Evolutionary conservation across 2,113 vertebrate genomes (phyloP).

Genomic region (Leptodactylus fuscus): DNA sequence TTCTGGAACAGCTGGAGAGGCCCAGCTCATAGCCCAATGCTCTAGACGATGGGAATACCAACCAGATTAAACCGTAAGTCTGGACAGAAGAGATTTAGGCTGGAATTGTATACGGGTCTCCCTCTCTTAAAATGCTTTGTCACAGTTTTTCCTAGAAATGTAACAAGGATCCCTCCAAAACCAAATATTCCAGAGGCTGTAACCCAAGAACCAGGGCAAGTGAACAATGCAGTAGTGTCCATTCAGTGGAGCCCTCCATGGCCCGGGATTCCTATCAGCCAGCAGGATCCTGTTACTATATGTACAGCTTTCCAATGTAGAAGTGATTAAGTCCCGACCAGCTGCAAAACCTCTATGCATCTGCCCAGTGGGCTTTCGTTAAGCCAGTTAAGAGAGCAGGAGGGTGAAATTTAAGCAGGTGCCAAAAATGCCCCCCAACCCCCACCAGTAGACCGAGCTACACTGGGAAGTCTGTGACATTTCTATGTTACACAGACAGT

Average conservation of each 20-base stretch:
- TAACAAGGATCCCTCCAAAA: constrained; percentile 14
- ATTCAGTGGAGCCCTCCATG: not conserved
- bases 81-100: not conserved
- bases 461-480: constrained; percentile 11
- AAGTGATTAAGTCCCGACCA: constrained; percentile 40
- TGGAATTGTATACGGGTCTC: constrained; percentile 6
- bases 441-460: not conserved
- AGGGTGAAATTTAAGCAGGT: constrained; percentile 50
- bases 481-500: not conserved
- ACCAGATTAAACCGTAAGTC: not conserved
- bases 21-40: not conserved
- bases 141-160: constrained; percentile 27
- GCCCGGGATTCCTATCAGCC: constrained; percentile 3
- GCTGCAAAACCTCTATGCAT: constrained; percentile 33
- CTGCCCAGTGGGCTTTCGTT: constrained; percentile 14
- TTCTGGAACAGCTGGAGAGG: not conserved
- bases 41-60: constrained; percentile 10
- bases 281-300: constrained; percentile 29
- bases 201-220: not conserved
- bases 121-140: constrained; percentile 26
- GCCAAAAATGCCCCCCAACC: not conserved
- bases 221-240: constrained; percentile 15
- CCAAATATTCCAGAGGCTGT: constrained; percentile 2
- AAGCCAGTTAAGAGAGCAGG: constrained; percentile 30
- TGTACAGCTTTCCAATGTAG: constrained; percentile 1